Evolutionary conservation across 1,140 invertebrate genomes (phyloP), one percentile per base, ranked within the genome.

Genomic region (Sarcophaga bullata): DNA sequence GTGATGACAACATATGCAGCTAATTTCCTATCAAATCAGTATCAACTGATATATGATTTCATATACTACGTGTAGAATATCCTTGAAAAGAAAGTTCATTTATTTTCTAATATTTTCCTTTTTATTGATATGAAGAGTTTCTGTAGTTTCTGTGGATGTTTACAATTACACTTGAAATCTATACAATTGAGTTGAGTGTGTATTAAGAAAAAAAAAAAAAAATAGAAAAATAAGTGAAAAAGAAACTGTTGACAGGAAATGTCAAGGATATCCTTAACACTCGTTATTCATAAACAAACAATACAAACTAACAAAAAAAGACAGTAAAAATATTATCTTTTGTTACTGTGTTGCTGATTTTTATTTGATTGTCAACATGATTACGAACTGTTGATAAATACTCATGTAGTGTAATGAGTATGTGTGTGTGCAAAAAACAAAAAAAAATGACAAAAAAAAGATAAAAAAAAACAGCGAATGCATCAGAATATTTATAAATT

Each of bases 251-350:
- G 81, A 82, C 81, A 82, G 81, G 81, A 82, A 73, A 78, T 82
- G 73, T 82, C 81, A 82, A 82, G 81, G 81, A 82, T 82, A 82
- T 82, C 81, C 81, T 82, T 82, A 58, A 82, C 73, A 82, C 46
- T 68, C 62, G 62, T 68, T 68, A 8, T 68, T 25, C 62, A 68
- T 68, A 15, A 19, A 25, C 62, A 25, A 68, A 68, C 62, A 68
- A 68, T 68, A 68, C 5, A 68, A 58, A 58, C 52, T n/a, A 37
- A 37, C 1, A 37, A 37, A 37, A 37, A 37, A 37, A 37, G 25
- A 37, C 1, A 37, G n/a, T 17, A 68, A 8, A 68, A 68, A 25
- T 68, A 68, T 68, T 68, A 19, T 68, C 25, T 37, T 68, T 68
- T 68, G 17, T 19, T 37, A 37, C 4, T 37, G 25, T 37, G 25